Evolutionary conservation across 1,140 invertebrate genomes (phyloP), one percentile per base, ranked within the genome.

Genomic region (Palaemon carinicauda): DNA sequence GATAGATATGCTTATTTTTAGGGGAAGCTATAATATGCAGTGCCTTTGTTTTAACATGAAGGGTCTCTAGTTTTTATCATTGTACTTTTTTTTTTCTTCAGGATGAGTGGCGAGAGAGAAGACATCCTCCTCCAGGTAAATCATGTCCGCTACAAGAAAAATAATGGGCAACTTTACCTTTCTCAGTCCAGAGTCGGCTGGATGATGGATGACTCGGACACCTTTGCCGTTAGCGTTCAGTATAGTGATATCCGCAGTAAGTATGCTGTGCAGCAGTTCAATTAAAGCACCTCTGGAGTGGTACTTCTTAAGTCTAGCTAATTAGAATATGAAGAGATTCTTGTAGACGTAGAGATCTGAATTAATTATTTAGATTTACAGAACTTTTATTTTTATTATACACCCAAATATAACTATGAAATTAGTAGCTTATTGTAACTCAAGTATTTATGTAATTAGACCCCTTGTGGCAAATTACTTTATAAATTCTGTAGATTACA

Each of bases 241-340:
- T 99, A 98, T 93, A 95, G 96, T 71, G 98, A 99, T 91, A 98
- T 99, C 88, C 99, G 99, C 94, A 95, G 97, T 98, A 93, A 94
- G 83, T 69, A 69, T 69, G n/a, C 29, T 29, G 29, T 69, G n/a
- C 15, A n/a, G 93, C 27, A 89, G 77, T 80, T 80, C 53, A 77
- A n/a, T n/a, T n/a, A n/a, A n/a, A n/a, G n/a, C n/a, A n/a, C n/a
- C 33, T 60, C 14, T 69, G 1, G 41, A 4, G 12, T 84, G 9
- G 27, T n/a, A 33, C 41, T 24, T 17, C 19, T n/a, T 24, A 52
- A 24, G 77, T 17, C 15, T n/a, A 17, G 24, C 10, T 41, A 52
- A 19, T 10, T 24, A 19, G 15, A 29, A 33, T 41, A n/a, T 19
- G 50, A 52, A 27, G 17, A 60, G 31, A 74, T 3, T 41, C 41